phyloP scores from a whole-genome alignment of 1,140 invertebrate genomes.

The Drosophila truncata region DNA sequence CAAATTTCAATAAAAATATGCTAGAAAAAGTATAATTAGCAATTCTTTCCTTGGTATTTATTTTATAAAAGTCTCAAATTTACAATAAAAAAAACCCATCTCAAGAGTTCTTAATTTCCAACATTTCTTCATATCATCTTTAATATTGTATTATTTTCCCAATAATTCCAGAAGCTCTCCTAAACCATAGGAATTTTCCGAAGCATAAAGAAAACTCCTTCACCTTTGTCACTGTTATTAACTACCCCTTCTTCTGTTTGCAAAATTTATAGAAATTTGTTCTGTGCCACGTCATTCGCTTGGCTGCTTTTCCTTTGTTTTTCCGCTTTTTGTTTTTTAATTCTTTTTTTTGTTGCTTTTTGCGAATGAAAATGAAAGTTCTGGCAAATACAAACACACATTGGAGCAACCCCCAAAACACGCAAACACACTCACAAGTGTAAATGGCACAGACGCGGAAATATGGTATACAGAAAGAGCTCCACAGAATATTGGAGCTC shows the following conservation, averaged over 20 bases:
- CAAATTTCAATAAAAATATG: not conserved
- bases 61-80: not conserved
- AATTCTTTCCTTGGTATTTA: not conserved
- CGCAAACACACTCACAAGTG: slow-evolving; percentile 1
- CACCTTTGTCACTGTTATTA: slow-evolving; percentile 17
- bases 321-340: slow-evolving; percentile 7
- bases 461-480: slow-evolving; percentile 37
- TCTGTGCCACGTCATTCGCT: slow-evolving; percentile 46
- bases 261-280: slow-evolving; percentile 17
- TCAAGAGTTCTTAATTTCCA: not conserved
- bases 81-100: not conserved
- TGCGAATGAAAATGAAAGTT: slow-evolving; percentile 73
- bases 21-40: not conserved
- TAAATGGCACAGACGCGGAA: slow-evolving; percentile 5
- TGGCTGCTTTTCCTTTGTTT: slow-evolving; percentile 55
- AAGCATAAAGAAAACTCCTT: not conserved
- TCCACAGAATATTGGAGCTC: slow-evolving; percentile 57
- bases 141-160: not conserved
- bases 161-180: no score
- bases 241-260: not conserved
- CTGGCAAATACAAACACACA: slow-evolving; percentile 40
- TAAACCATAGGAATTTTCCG: not conserved
- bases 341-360: slow-evolving; percentile 38
- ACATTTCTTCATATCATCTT: not conserved
- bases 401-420: slow-evolving; percentile 51